These are phyloP conservation scores for Chascanopsetta lugubris DNA, from an alignment of 2,113 vertebrate species.

Conservation along the genomic window DNA sequence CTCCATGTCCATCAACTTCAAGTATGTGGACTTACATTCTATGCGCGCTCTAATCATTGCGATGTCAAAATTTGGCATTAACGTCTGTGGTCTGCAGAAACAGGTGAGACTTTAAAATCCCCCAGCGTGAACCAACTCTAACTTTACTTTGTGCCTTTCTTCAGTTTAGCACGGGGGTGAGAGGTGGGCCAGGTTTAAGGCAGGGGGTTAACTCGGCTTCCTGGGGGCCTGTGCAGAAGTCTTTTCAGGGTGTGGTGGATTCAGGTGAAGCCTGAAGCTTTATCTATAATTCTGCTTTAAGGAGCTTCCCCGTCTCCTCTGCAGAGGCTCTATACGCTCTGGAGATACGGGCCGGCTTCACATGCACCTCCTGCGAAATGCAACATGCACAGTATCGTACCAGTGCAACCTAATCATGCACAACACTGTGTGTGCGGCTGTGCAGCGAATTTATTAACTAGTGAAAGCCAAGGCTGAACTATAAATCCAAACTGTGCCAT, in stretches of 20 bases:
- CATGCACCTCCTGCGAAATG: not conserved
- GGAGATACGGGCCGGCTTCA: not conserved
- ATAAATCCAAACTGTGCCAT: not conserved
- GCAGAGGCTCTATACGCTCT: not conserved
- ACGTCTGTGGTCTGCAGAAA: too few relatives aligned
- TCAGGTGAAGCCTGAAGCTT: not conserved
- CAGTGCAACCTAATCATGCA: not conserved
- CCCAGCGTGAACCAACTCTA: not conserved
- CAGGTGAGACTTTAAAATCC: too few relatives aligned
- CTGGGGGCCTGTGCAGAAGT: not conserved
- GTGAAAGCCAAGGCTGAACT: not conserved
- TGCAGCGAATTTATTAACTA: not conserved
- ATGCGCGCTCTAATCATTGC: too few relatives aligned
- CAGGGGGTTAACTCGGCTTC: not conserved
- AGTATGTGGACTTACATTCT: too few relatives aligned
- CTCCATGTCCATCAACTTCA: too few relatives aligned
- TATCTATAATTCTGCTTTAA: not conserved
- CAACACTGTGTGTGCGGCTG: not conserved
- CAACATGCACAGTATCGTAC: not conserved
- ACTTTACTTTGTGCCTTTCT: not conserved
- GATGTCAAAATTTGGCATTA: too few relatives aligned
- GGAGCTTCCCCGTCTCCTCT: not conserved
- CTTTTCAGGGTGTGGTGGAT: not conserved
- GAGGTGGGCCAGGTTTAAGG: not conserved
- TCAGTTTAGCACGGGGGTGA: not conserved